A percentile compares a stretch with the other conserved stretches of the same genome.
These are phyloP conservation scores for Hydractinia symbiolongicarpus DNA, from an alignment of 30 jellyfish, hydroid and myxozoan genomes.

Conservation along the genomic window DNA sequence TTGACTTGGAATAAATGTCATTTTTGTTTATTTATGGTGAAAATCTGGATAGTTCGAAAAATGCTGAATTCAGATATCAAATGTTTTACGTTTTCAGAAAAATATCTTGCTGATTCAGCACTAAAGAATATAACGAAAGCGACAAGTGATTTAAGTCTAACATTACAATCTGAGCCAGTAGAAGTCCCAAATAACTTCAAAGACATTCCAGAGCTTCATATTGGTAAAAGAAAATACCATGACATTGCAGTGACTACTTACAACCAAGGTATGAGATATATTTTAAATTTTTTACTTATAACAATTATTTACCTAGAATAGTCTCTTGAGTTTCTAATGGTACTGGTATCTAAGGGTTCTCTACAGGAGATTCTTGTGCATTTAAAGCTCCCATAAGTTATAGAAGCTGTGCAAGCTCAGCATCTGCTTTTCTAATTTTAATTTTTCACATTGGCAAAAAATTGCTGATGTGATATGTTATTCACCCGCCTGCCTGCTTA, in stretches of 20 bases:
- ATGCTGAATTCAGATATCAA: too few relatives aligned
- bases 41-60: too few relatives aligned
- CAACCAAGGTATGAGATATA: conserved; percentile 3
- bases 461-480: too few relatives aligned
- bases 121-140: conserved; percentile 7
- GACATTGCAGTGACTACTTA: conserved; percentile 4
- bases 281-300: neutral
- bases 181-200: conserved; percentile 14
- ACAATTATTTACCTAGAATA: neutral
- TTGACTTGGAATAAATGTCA: too few relatives aligned
- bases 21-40: too few relatives aligned
- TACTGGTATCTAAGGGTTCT: neutral
- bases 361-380: neutral
- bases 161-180: neutral
- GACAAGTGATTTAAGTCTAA: neutral
- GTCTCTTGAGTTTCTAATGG: too few relatives aligned
- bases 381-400: neutral
- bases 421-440: too few relatives aligned
- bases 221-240: conserved; percentile 12
- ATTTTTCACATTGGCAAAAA: too few relatives aligned
- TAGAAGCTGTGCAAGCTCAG: neutral
- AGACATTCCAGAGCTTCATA: conserved; percentile 33
- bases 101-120: neutral
- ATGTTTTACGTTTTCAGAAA: neutral
- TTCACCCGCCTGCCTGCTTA: too few relatives aligned